Evolutionary conservation across 2,797 vertebrate species (phyloP), one percentile per base, ranked within the genome.

Genomic region (Psittacula derbiana): DNA sequence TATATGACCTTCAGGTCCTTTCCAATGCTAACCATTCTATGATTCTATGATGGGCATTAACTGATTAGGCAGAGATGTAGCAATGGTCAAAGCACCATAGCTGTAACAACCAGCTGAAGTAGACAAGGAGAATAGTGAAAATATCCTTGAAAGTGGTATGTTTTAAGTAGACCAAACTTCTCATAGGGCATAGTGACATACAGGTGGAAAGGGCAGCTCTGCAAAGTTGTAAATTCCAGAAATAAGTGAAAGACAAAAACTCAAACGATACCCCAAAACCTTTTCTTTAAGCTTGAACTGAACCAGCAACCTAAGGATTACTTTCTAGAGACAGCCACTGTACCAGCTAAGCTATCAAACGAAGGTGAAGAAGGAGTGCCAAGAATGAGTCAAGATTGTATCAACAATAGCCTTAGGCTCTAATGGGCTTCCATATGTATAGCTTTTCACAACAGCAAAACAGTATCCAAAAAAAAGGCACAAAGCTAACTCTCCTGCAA

Each of bases 271-370:
- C 4, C n/a, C 43, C 40, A 90, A 94, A 90, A 27, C 6, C 9
- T 71, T 65, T 95, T 90, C 90, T 94, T 87, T 79, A 49, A 96
- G 93, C 90, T 13, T 3, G 86, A 96, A 33, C 80, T 90, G 88
- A 95, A 95, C 90, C 91, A 95, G 91, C n/a, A 11, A 94, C 95
- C 95, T 96, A 94, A 95, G 74, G 88, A 96, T 95, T 70, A 60
- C 86, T 90, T 49, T 28, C 4, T 28, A 28, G 0, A 69, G 6
- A 11, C 5, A 85, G 71, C 31, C 97, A 96, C 98, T 99, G 98
- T 99, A 99, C 98, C 98, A 99, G 97, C 99, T 99, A 98, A 99
- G 99, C 98, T 99, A 99, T 98, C 98, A 98, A 99, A 99, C 97
- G 98, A 95, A 95, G 83, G 75, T n/a, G 7, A 1, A 12, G 11